Evolutionary conservation across 2,113 vertebrate species (phyloP).

Genomic region (Bombycilla garrulus): DNA sequence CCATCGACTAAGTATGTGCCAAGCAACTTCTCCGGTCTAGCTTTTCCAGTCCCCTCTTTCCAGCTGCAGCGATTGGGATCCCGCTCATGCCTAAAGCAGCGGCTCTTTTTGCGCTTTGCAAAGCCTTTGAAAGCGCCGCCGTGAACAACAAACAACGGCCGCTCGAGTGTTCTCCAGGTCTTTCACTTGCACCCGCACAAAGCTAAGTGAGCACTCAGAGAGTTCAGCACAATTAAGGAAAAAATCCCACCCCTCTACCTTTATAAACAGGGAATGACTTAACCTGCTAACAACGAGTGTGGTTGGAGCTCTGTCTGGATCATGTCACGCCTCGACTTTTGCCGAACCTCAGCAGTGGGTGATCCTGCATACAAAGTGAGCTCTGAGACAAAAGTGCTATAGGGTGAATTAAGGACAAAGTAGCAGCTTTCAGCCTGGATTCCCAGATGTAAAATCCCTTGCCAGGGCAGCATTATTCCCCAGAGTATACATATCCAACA

Average conservation of each 20-base stretch:
- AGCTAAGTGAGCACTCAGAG: background rate
- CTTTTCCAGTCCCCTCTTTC: background rate
- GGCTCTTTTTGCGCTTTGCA: background rate
- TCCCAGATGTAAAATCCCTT: background rate
- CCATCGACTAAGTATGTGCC: slow-evolving; percentile 7
- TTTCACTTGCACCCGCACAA: background rate
- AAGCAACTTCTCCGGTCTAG: background rate
- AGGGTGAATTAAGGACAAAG: slow-evolving; percentile 48
- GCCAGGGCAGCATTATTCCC: slow-evolving; percentile 4
- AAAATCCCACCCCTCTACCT: background rate
- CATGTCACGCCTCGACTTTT: background rate
- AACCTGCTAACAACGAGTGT: background rate
- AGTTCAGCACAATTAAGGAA: background rate
- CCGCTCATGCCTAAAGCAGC: background rate
- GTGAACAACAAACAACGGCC: background rate
- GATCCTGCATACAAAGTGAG: slow-evolving; percentile 33
- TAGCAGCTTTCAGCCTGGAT: slow-evolving; percentile 3
- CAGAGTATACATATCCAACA: background rate
- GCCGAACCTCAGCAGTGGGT: background rate
- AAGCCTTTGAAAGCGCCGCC: background rate
- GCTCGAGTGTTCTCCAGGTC: background rate
- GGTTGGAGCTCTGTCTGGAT: background rate
- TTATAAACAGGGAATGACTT: slow-evolving; percentile 7
- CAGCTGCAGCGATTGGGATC: background rate
- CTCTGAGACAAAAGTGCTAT: slow-evolving; percentile 15